Conservation (phyloP, 2,797 vertebrate genomes). For the Myotis findleyi region DNA sequence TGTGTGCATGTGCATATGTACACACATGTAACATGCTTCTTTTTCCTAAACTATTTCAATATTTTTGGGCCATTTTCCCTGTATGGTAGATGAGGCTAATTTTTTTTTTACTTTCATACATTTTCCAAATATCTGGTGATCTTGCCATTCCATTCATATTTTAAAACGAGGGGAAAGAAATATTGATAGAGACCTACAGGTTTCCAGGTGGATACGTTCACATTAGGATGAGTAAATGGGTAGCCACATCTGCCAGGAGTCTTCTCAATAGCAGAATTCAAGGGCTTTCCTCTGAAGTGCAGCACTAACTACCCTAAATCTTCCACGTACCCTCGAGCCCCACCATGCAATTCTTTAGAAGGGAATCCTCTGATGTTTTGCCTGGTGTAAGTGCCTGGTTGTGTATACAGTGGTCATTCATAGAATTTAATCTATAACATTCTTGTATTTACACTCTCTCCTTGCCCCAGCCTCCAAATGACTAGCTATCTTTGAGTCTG, state of each 20-base stretch:
- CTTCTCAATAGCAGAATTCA: neutral
- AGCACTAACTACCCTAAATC: neutral
- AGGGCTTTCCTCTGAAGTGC: neutral
- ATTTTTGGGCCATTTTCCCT: neutral
- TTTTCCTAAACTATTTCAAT: neutral
- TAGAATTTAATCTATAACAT: neutral
- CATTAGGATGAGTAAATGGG: neutral
- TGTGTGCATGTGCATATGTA: accelerated
- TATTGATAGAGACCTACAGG: neutral
- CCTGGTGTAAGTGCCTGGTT: neutral
- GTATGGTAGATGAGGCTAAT: neutral
- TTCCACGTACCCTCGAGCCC: neutral
- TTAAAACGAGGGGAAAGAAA: neutral
- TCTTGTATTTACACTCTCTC: neutral
- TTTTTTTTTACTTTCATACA: neutral
- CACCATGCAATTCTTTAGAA: neutral
- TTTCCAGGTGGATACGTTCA: neutral
- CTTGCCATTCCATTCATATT: neutral
- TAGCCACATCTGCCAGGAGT: neutral
- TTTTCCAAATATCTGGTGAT: neutral
- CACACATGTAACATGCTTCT: neutral
- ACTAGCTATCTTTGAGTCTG: neutral
- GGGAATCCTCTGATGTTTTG: neutral
- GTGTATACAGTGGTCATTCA: neutral
- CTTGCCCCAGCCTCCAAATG: neutral